Conservation (phyloP, 2,888 invertebrate genomes). For the Lamproptera curius region DNA sequence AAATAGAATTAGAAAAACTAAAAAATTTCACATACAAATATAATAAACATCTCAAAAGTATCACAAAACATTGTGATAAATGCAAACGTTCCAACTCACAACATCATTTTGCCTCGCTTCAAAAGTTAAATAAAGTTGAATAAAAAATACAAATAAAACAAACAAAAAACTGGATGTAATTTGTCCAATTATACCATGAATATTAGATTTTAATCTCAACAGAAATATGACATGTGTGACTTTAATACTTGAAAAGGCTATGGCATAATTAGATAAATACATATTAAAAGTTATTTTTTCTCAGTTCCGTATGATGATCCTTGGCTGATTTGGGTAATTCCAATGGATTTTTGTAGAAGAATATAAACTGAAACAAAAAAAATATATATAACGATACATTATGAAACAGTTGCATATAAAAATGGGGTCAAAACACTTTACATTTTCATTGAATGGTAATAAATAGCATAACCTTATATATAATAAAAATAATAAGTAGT, state of each 20-base stretch:
- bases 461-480: too few species aligned
- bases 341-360: constrained; percentile 87
- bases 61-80: not conserved
- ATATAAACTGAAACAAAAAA: constrained; percentile 82
- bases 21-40: not conserved
- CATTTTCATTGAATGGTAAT: too few species aligned
- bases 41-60: not conserved
- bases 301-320: constrained; percentile 88
- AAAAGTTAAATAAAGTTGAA: not conserved
- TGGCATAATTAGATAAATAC: constrained; percentile 30
- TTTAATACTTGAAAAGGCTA: not conserved
- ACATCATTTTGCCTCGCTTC: not conserved
- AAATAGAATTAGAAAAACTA: constrained; percentile 3
- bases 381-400: not conserved
- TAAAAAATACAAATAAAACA: constrained; percentile 5
- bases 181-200: constrained; percentile 12
- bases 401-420: too few species aligned
- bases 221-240: not conserved
- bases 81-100: not conserved
- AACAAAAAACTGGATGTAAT: constrained; percentile 2
- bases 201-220: not conserved
- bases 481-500: too few species aligned
- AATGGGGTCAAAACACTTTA: too few species aligned
- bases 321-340: constrained; percentile 90
- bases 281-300: constrained; percentile 59